Conservation (phyloP, 1,140 invertebrate species). For the Drosophila ogumai region DNA sequence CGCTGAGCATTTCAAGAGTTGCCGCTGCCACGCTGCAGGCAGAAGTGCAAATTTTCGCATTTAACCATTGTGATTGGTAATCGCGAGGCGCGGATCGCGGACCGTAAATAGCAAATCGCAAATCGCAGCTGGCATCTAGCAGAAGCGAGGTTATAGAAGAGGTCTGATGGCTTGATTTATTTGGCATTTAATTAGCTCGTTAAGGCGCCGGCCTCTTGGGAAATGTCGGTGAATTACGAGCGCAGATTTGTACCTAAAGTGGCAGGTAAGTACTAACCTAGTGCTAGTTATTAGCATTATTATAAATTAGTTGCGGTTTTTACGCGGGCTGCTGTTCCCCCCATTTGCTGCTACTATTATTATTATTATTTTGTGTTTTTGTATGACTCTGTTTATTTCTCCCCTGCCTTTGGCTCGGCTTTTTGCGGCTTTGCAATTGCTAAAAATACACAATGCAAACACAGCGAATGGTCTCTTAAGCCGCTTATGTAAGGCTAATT, state of each 20-base stretch:
- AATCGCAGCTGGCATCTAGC: slow-evolving; percentile 15
- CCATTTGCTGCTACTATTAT: slow-evolving; percentile 28
- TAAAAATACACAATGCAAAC: slow-evolving; percentile 66
- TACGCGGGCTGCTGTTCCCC: slow-evolving; percentile 40
- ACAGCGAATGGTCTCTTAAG: slow-evolving; percentile 57
- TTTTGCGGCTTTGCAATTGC: slow-evolving; percentile 74
- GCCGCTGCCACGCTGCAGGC: slow-evolving; percentile 16
- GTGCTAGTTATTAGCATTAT: slow-evolving; percentile 50
- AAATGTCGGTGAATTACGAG: slow-evolving; percentile 54
- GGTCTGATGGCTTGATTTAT: slow-evolving; percentile 38
- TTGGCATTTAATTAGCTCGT: slow-evolving; percentile 73
- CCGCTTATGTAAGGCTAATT: slow-evolving; percentile 81
- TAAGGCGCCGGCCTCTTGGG: slow-evolving; percentile 60
- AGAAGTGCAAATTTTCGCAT: slow-evolving; percentile 63
- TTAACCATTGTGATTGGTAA: slow-evolving; percentile 26
- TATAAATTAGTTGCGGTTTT: slow-evolving; percentile 74
- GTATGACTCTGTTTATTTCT: slow-evolving; percentile 30
- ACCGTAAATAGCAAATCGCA: neutral
- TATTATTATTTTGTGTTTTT: slow-evolving; percentile 35
- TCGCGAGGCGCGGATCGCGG: slow-evolving; percentile 1
- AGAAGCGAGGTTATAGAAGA: slow-evolving; percentile 48
- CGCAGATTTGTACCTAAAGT: neutral
- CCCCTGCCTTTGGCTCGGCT: neutral
- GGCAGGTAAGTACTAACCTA: slow-evolving; percentile 3
- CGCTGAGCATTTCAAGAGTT: slow-evolving; percentile 61